These are phyloP conservation scores for Amiota communis DNA, from an alignment of 2,888 invertebrate species.

Conservation along the genomic window DNA sequence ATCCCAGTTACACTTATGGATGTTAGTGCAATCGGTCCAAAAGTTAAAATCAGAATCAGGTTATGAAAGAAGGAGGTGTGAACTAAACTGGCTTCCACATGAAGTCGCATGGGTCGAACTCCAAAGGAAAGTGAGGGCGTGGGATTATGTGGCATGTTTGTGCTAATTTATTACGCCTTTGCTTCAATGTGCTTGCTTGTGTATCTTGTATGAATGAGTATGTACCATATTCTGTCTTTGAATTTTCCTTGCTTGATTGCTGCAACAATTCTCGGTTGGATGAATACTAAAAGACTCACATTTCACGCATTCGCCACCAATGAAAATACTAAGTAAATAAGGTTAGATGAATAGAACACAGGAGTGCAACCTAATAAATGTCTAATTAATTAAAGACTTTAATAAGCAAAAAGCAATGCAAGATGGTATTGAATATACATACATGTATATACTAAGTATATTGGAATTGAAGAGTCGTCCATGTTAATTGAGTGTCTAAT, in stretches of 20 bases:
- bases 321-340: constrained; percentile 15
- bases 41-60: too few relatives aligned
- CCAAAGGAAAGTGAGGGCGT: constrained; percentile 37
- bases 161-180: constrained; percentile 64
- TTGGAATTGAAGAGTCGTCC: neutral
- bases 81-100: constrained; percentile 14
- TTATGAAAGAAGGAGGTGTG: neutral
- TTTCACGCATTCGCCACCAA: constrained; percentile 33
- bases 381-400: constrained; percentile 63
- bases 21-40: neutral
- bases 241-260: neutral
- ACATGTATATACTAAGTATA: neutral
- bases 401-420: neutral
- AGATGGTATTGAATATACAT: too few relatives aligned
- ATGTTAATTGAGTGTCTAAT: constrained; percentile 21
- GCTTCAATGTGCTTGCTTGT: constrained; percentile 49
- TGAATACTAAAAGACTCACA: neutral
- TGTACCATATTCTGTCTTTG: too few relatives aligned
- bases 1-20: constrained; percentile 51
- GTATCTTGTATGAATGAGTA: too few relatives aligned
- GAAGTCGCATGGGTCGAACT: constrained; percentile 48
- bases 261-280: neutral
- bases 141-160: constrained; percentile 63
- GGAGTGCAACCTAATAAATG: constrained; percentile 56
- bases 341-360: neutral